Percentiles rank a stretch among this genome's conserved stretches.
Conservation (phyloP, 2,113 vertebrate species). For the Neomonachus schauinslandi region DNA sequence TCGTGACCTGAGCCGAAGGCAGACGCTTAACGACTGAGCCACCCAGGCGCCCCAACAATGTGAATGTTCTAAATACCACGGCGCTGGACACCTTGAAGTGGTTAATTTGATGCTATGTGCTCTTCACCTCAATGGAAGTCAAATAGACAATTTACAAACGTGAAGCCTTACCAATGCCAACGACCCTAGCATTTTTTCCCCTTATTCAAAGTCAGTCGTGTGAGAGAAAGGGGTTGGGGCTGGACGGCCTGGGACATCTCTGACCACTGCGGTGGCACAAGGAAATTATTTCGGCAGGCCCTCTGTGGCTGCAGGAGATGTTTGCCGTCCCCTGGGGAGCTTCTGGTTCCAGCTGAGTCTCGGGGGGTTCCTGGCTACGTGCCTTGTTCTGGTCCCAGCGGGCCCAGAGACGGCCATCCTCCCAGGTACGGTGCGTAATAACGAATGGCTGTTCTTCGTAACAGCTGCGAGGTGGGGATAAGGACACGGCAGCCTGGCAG, state of each 20-base stretch:
- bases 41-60: not conserved
- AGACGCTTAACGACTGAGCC: too few species aligned
- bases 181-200: not conserved
- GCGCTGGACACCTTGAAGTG: too few species aligned
- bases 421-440: not conserved
- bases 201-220: not conserved
- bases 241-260: not conserved
- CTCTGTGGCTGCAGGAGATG: too few species aligned
- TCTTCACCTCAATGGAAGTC: not conserved
- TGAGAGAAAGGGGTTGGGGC: not conserved
- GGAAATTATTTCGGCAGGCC: not conserved
- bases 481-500: not conserved
- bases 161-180: not conserved
- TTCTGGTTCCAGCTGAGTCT: too few species aligned
- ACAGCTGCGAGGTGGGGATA: not conserved
- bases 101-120: not conserved
- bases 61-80: too few species aligned
- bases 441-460: too few species aligned
- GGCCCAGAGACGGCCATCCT: not conserved
- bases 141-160: not conserved
- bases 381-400: not conserved
- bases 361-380: too few species aligned
- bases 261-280: not conserved
- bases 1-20: too few species aligned
- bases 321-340: too few species aligned